A percentile compares a stretch with the other conserved stretches of the same genome.
phyloP scores from a whole-genome alignment of 2,797 vertebrate genomes.

The Sebastes itinus region DNA sequence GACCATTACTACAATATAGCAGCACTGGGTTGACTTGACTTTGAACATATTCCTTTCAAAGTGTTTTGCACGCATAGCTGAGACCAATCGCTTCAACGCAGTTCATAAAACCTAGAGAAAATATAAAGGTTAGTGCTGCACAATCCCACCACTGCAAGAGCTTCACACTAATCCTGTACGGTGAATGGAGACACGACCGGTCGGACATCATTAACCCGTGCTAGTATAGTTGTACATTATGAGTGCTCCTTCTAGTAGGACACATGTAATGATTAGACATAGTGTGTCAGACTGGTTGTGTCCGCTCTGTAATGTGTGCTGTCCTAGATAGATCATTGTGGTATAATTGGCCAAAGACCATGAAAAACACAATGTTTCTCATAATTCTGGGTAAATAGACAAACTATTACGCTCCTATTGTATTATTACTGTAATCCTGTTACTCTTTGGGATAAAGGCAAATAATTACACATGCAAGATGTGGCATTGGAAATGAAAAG shows the following conservation, averaged over 20 bases:
- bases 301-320: neutral
- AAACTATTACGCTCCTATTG: neutral
- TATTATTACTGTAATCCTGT: neutral
- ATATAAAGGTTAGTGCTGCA: neutral
- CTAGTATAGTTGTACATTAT: neutral
- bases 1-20: neutral
- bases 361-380: neutral
- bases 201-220: conserved; percentile 36
- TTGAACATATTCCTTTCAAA: neutral
- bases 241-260: neutral
- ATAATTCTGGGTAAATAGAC: neutral
- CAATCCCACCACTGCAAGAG: neutral
- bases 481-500: neutral
- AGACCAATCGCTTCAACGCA: neutral
- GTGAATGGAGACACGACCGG: neutral
- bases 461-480: neutral
- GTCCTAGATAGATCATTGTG: neutral
- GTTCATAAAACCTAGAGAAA: neutral
- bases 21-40: neutral
- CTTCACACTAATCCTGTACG: neutral
- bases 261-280: conserved; percentile 50
- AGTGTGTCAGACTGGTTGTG: neutral
- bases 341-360: neutral
- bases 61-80: neutral
- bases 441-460: neutral